Percentiles rank a stretch among this genome's conserved stretches.
Conservation (phyloP, 2,888 invertebrate genomes). For the Cremastinae sp. region DNA sequence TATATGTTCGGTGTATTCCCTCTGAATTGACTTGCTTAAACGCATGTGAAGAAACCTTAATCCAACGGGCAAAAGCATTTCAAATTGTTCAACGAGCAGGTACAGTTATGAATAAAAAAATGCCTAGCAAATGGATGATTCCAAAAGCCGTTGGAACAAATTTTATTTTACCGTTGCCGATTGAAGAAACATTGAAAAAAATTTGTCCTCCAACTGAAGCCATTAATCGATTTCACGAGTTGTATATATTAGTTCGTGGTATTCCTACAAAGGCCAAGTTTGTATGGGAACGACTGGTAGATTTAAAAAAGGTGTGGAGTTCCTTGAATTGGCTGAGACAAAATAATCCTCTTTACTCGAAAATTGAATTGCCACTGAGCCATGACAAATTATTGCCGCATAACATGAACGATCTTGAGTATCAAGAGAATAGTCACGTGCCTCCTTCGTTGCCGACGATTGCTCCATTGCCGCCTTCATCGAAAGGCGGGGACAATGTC, state of each 20-base stretch:
- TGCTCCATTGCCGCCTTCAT: no score
- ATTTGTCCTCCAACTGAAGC: conserved; percentile 62
- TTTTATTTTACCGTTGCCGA: conserved; percentile 55
- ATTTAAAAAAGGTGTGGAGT: conserved; percentile 68
- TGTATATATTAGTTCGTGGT: conserved; percentile 63
- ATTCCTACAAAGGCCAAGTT: conserved; percentile 68
- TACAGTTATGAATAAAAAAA: conserved; percentile 65
- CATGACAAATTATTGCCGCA: conserved; percentile 47
- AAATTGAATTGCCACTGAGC: conserved; percentile 65
- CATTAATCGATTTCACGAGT: conserved; percentile 68
- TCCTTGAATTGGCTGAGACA: conserved; percentile 68
- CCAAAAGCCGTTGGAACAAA: background rate
- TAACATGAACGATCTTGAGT: background rate
- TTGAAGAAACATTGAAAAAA: conserved; percentile 25
- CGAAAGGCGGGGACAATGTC: no score
- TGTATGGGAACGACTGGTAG: conserved; percentile 69
- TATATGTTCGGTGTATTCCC: no score
- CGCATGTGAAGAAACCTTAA: no score
- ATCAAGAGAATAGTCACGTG: no score
- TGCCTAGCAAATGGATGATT: conserved; percentile 62
- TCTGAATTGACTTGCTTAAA: no score
- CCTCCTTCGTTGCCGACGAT: no score
- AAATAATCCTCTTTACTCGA: conserved; percentile 66
- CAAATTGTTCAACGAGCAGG: conserved; percentile 14
- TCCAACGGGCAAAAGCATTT: no score